phyloP scores from a whole-genome alignment of 2,797 vertebrate species.

The Sebastes minor region DNA sequence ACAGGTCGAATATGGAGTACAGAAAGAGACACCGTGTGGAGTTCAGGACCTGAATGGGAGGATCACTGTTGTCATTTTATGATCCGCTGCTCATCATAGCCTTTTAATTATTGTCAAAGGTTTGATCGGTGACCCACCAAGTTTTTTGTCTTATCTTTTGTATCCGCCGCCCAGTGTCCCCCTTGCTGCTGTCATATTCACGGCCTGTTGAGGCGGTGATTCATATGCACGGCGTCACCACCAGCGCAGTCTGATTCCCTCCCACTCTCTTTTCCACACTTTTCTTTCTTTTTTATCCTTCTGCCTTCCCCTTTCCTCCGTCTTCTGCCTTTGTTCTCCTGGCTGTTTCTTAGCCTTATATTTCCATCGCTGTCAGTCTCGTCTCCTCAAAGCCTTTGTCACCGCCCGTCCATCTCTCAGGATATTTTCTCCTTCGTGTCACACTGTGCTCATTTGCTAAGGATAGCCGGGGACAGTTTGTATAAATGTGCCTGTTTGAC shows the following conservation, averaged over 20 bases:
- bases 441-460: constrained; percentile 41
- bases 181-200: constrained; percentile 45
- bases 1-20: constrained; percentile 27
- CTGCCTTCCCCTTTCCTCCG: constrained; percentile 34
- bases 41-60: constrained; percentile 18
- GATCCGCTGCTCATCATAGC: constrained; percentile 14
- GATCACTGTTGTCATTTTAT: constrained; percentile 33
- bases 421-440: constrained; percentile 39
- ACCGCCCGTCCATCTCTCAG: constrained; percentile 38
- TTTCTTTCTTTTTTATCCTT: constrained; percentile 51
- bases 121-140: constrained; percentile 42
- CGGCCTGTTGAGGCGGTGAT: constrained; percentile 54
- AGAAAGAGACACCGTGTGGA: not conserved
- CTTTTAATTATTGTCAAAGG: constrained; percentile 44
- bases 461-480: constrained; percentile 57
- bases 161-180: constrained; percentile 34
- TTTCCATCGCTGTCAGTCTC: constrained; percentile 43
- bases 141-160: constrained; percentile 30
- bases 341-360: constrained; percentile 26
- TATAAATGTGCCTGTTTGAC: constrained; percentile 60
- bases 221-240: constrained; percentile 51
- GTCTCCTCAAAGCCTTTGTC: constrained; percentile 37
- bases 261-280: constrained; percentile 46
- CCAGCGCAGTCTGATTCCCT: constrained; percentile 46
- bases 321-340: constrained; percentile 44